Base-by-base conservation (phyloP, 2,888 invertebrate genomes). In the Torymus tubicola region DNA sequence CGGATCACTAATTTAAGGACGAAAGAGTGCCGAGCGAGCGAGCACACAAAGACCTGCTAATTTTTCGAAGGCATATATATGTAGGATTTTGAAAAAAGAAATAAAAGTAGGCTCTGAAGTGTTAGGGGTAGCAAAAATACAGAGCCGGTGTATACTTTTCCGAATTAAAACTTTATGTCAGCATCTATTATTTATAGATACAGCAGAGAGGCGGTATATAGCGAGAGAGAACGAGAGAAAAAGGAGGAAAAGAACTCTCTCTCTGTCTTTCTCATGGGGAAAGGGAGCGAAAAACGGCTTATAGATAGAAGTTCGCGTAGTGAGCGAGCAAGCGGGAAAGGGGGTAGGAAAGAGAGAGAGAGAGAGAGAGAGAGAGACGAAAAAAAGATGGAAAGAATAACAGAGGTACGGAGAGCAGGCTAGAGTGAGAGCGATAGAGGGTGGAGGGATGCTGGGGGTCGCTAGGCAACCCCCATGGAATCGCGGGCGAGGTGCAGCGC, bases 381-480 rank as follows among this genome's bases (percentile, higher is more conserved):
- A 77, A 72, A 31, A 77, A 31, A 78, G 61, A 55, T 57, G n/a
- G 70, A 78, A 78, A 78, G 77, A 81, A 77, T 81, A 73, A 77
- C 81, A 57, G 57, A 50, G 58, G 18, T 58, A 16, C 4, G 21
- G 71, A 55, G 57, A 65, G 60, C 24, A 57, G 31, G 57, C 21
- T 64, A 55, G 57, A 65, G 60, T 24, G 65, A 55, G 57, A 11
- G 68, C 53, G 53, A 42, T 42, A 42, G 57, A 53, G 18, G 69
- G 55, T 70, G 75, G 71, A 75, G 74, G 75, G 78, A 75, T 81
- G 70, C 70, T 65, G 73, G 12, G 80, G 74, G 88, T 87, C 88
- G 88, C 87, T 88, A 88, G 87, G 88, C 88, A 88, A 88, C 88
- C 87, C 87, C 86, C 86, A 85, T 87, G 85, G 86, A 78, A 73